Evolutionary conservation across 2,797 vertebrate genomes (phyloP), one percentile per base, ranked within the genome.

Genomic region (Erithacus rubecula): DNA sequence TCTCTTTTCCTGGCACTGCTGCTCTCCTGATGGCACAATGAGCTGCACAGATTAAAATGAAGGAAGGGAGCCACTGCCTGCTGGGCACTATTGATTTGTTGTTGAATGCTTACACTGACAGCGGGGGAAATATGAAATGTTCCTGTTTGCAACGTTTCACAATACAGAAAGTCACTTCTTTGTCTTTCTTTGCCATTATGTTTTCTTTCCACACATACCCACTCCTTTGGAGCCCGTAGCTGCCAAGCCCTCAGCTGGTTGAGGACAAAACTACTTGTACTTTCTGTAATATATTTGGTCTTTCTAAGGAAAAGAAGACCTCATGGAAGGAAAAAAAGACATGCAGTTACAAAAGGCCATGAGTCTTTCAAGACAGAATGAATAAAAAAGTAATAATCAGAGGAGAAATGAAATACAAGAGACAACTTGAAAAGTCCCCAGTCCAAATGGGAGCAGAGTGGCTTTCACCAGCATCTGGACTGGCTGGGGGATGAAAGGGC

Each of bases 291-390:
- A 43, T 6, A 78, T 53, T 81, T 0, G 0, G 5, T 51, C 58
- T 83, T 90, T 86, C 52, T 87, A 88, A 81, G 63, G 49, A 90
- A 88, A 56, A 60, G 5, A 82, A 76, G 18, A 67, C 37, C 20
- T 89, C 19, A 12, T 5, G 22, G 30, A 43, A 56, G 22, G 11
- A 7, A 51, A 26, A 41, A 47, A 60, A 15, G 49, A 51, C 43
- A 47, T 11, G 44, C 12, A 41, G 32, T 75, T 86, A 72, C 43
- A 60, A 60, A 6, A 68, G 82, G 47, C 22, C 85, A 60, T 1
- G 20, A 67, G 49, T 60, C 63, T 89, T 87, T 86, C 43, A 77
- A 87, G 69, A 65, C 18, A 80, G 69, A 83, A 89, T 53, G 46
- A 86, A 75, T 86, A 60, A 71, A 83, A 78, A 65, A 20, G 23